Base-by-base conservation (phyloP, 1,140 invertebrate genomes). In the Polyergus mexicanus region DNA sequence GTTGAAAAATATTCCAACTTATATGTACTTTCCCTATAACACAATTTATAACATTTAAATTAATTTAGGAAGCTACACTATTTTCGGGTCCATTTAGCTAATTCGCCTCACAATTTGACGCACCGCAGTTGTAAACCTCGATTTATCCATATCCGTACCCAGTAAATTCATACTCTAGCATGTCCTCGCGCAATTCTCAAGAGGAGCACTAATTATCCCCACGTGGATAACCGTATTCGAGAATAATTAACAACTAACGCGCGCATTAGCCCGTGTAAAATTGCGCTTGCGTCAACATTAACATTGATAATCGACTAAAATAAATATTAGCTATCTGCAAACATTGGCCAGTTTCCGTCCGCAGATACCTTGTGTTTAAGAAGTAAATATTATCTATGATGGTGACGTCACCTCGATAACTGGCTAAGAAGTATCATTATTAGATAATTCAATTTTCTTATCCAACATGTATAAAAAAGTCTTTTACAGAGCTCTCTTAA, bases 191-290 rank as follows among this genome's bases (percentile, higher is more conserved):
- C 69, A 77, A 86, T 74, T 54, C 81, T 68, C 87, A 65, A 69
- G 86, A 77, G 86, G 47, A 19, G 44, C 76, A 75, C 75, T 54
- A 69, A 80, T 81, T 71, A 84, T 78, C 72, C 76, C 78, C 74
- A 16, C 68, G 68, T 65, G 74, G 83, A 83, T 75, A 85, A 88
- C 77, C 85, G 71, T 80, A 78, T 78, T 88, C 87, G 68, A 71
- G n/a, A n/a, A 85, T 84, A 41, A 88, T 90, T 88, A 87, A 88
- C 77, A 71, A 32, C 22, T 80, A 22, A n/a, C 65, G 63, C 44
- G 62, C 44, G 47, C 32, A 80, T 80, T 90, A 88, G 84, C 69
- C 47, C 41, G 38, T 41, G 19, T 74, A 75, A 81, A 84, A 88
- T 66, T 80, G 47, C 28, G 10, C 10, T 69, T 10, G 47, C 47